Evolutionary conservation across 1,140 invertebrate genomes (phyloP).

Genomic region (Macrosteles quadrilineatus): DNA sequence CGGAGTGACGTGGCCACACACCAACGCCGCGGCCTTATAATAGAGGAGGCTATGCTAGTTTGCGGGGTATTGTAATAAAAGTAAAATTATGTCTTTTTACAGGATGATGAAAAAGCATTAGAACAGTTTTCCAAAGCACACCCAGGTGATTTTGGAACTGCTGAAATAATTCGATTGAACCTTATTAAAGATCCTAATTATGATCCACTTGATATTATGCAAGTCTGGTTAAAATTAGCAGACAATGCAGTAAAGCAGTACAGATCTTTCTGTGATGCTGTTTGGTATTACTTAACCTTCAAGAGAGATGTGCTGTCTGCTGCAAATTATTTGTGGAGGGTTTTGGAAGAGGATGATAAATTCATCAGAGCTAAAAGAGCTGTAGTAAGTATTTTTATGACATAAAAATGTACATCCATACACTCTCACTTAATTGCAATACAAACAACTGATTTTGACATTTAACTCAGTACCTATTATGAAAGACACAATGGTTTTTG

Average conservation of each 20-base stretch:
- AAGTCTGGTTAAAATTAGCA: not conserved
- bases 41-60: too few relatives aligned
- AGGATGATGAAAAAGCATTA: constrained; percentile 6
- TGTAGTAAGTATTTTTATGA: not conserved
- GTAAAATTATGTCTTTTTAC: not conserved
- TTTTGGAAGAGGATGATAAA: constrained; percentile 7
- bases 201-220: not conserved
- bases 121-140: not conserved
- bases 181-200: not conserved
- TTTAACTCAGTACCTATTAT: too few relatives aligned
- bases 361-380: not conserved
- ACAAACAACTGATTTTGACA: too few relatives aligned
- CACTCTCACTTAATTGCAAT: too few relatives aligned
- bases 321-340: not conserved
- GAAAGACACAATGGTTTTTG: too few relatives aligned
- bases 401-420: too few relatives aligned
- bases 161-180: not conserved
- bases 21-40: too few relatives aligned
- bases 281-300: not conserved
- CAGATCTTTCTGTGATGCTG: not conserved
- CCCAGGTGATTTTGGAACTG: not conserved
- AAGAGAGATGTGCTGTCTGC: not conserved
- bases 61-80: too few relatives aligned
- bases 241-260: not conserved
- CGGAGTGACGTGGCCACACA: not conserved